These are phyloP conservation scores for Holocentrus rufus DNA, from an alignment of 2,797 vertebrate genomes.

Conservation along the genomic window DNA sequence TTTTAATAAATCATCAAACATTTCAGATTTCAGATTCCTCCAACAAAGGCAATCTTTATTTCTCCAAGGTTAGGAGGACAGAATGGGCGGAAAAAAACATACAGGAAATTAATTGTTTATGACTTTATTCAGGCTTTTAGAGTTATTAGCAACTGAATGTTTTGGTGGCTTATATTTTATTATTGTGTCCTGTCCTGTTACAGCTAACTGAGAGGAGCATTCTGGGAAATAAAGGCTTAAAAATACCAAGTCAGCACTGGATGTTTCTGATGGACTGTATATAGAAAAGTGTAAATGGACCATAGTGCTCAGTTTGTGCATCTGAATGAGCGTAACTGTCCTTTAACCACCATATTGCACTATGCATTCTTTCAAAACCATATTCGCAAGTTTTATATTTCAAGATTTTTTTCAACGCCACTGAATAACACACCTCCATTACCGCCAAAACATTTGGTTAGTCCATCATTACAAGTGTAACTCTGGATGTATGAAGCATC, in stretches of 20 bases:
- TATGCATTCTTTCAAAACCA: neutral
- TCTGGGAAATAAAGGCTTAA: neutral
- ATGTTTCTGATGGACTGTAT: neutral
- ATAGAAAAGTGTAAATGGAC: neutral
- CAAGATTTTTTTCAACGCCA: neutral
- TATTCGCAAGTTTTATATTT: neutral
- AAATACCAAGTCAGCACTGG: neutral
- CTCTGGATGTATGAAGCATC: conserved; percentile 1
- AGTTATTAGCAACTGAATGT: conserved; percentile 1
- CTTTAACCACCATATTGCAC: neutral
- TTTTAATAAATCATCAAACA: neutral
- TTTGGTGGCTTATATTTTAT: neutral
- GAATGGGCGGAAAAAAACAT: no score
- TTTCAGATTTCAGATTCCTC: neutral
- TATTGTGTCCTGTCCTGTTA: neutral
- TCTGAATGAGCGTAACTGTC: neutral
- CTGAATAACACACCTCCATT: neutral
- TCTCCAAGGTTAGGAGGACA: neutral
- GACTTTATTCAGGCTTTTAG: neutral
- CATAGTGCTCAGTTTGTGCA: neutral
- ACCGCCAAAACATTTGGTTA: conserved; percentile 18
- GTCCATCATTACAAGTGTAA: conserved; percentile 7
- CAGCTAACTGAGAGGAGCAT: neutral
- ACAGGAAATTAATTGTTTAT: neutral
- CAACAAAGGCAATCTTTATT: conserved; percentile 6